Percentiles rank a stretch among this genome's conserved stretches.
phyloP scores from a whole-genome alignment of 2,888 invertebrate genomes.

The Elegia similella region DNA sequence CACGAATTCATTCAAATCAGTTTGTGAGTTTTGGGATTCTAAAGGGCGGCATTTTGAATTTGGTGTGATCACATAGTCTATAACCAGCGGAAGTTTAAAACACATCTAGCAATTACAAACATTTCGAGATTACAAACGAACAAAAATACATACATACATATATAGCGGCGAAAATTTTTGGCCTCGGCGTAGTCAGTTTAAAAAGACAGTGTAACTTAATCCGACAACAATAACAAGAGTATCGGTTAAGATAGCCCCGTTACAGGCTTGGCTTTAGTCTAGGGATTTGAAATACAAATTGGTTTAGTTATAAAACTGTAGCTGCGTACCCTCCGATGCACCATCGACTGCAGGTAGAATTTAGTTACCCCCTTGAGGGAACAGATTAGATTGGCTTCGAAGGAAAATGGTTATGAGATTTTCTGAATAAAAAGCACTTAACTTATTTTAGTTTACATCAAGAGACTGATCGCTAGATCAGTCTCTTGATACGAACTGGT shows the following conservation, averaged over 20 bases:
- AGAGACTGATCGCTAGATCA: too few species aligned
- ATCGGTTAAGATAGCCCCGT: conserved; percentile 20
- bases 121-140: too few species aligned
- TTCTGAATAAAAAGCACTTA: background rate
- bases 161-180: too few species aligned
- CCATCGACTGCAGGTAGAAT: conserved; percentile 29
- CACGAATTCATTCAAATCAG: too few species aligned
- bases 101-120: too few species aligned
- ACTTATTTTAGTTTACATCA: background rate
- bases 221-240: conserved; percentile 22
- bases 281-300: conserved; percentile 68
- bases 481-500: too few species aligned
- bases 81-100: too few species aligned
- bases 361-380: background rate
- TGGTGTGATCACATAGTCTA: too few species aligned
- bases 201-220: conserved; percentile 15
- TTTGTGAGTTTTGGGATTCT: too few species aligned
- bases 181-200: too few species aligned
- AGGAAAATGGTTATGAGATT: background rate
- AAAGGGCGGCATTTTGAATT: too few species aligned
- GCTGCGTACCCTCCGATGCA: conserved; percentile 38
- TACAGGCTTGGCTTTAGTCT: conserved; percentile 28
- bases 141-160: too few species aligned
- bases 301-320: conserved; percentile 70
- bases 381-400: background rate